These are phyloP conservation scores for Phaonia tiefii DNA, from an alignment of 2,888 invertebrate species.

Conservation along the genomic window DNA sequence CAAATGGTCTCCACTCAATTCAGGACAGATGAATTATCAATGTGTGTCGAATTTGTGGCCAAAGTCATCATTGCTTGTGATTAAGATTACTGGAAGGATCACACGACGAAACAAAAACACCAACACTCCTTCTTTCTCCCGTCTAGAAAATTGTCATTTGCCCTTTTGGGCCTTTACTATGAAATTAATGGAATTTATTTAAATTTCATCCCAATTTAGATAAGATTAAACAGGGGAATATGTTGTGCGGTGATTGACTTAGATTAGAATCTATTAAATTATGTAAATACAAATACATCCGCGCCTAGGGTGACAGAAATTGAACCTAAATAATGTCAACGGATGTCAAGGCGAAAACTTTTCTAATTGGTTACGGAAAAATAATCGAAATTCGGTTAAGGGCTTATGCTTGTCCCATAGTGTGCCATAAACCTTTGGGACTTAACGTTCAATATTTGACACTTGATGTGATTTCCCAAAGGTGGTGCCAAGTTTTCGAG, in stretches of 20 bases:
- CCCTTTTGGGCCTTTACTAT: neutral
- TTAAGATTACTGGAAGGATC: neutral
- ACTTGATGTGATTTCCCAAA: slow-evolving; percentile 21
- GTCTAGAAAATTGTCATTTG: neutral
- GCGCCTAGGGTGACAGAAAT: neutral
- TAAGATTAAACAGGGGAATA: slow-evolving; percentile 34
- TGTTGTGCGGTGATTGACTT: slow-evolving; percentile 10
- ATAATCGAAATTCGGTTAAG: slow-evolving; percentile 5
- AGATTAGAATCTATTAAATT: slow-evolving; percentile 40
- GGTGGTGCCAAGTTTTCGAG: neutral
- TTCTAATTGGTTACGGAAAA: slow-evolving; percentile 23
- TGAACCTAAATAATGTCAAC: neutral
- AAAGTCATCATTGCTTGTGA: slow-evolving; percentile 22
- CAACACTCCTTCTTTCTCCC: neutral
- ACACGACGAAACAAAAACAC: slow-evolving; percentile 1
- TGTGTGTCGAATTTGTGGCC: slow-evolving; percentile 21
- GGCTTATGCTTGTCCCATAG: neutral
- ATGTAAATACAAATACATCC: slow-evolving; percentile 27
- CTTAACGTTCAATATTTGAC: neutral
- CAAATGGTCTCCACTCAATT: slow-evolving; percentile 9
- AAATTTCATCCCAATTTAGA: slow-evolving; percentile 33
- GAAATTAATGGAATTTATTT: slow-evolving; percentile 43
- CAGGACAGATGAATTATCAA: slow-evolving; percentile 16
- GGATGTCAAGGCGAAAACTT: slow-evolving; percentile 14
- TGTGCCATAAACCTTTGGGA: neutral